Conservation (phyloP, 2,797 vertebrate species). For the Sebastes matsubarae region DNA sequence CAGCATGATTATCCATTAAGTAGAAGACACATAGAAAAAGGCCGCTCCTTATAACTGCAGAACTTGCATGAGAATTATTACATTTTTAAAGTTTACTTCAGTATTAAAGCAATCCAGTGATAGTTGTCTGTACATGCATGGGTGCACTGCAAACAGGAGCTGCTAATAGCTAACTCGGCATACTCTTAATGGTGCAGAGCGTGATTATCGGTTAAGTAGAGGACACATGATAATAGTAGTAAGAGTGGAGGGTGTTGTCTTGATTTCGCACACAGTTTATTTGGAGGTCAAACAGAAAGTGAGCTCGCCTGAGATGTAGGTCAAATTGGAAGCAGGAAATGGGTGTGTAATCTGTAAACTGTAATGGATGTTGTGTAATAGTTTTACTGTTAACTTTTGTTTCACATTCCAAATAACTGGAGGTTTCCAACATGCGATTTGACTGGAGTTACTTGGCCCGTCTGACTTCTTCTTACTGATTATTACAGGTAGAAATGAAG, state of each 20-base stretch:
- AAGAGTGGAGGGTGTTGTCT: not conserved
- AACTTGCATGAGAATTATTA: not conserved
- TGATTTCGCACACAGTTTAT: not conserved
- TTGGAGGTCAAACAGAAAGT: not conserved
- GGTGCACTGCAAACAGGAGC: not conserved
- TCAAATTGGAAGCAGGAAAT: not conserved
- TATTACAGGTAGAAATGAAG: not conserved
- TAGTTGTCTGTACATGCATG: not conserved
- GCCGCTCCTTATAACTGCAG: not conserved
- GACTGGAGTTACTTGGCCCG: not conserved
- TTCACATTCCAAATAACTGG: not conserved
- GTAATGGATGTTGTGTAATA: not conserved
- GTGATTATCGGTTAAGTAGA: not conserved
- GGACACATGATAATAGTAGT: not conserved
- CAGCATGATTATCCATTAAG: not conserved
- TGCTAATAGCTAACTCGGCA: not conserved
- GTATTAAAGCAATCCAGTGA: not conserved
- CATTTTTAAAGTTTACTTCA: not conserved
- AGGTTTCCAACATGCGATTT: not conserved
- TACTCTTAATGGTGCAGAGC: not conserved
- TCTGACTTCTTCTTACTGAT: not conserved
- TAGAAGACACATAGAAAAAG: too few species aligned
- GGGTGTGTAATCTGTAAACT: not conserved
- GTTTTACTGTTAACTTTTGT: not conserved
- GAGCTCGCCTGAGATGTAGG: not conserved